Base-by-base conservation (phyloP, 2,888 invertebrate genomes). In the Nipponacmea schrenckii region DNA sequence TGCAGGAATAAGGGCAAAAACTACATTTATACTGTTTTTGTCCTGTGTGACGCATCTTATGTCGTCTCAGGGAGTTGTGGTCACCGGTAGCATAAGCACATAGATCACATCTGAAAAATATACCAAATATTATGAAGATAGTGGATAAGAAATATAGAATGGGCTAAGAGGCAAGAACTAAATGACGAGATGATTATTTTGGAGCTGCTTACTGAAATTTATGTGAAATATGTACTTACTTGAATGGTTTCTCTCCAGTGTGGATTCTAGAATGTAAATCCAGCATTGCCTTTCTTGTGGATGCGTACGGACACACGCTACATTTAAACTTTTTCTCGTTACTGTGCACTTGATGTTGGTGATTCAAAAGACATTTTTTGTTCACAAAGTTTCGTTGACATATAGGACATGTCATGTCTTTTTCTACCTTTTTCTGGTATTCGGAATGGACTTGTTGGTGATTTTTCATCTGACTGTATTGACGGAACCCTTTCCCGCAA, bases 401-500 rank as follows among this genome's bases (percentile, higher is more conserved):
- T 56, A n/a, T 67, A 62, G 44, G 56, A 26, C 64, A 48, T 10
- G 24, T 24, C 56, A 56, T 24, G 10, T 20, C 14, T 2, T 68
- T 62, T 2, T 67, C 26, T 15, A 48, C 72, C 20, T 69, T 72
- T 17, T 64, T 64, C 31, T 70, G 62, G 24, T 64, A 64, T 24
- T 48, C 68, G 4, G 71, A 68, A 26, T 78, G 78, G 31, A 71
- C 76, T 24, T 75, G 74, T 73, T 92, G 92, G 88, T 96, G 96
- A 84, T 94, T 95, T 62, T 93, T 91, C 69, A 95, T 89, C 85
- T 95, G 95, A 85, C 93, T 94, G 10, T 91, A 91, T 81, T 94
- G 95, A 87, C 95, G 95, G 88, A 95, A 96, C 26, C 90, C 91
- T 87, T 95, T 94, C 31, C 92, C 92, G 86, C 96, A 96, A 0